phyloP scores from a whole-genome alignment of 2,888 invertebrate species.

The Nemotelus pantherinus region DNA sequence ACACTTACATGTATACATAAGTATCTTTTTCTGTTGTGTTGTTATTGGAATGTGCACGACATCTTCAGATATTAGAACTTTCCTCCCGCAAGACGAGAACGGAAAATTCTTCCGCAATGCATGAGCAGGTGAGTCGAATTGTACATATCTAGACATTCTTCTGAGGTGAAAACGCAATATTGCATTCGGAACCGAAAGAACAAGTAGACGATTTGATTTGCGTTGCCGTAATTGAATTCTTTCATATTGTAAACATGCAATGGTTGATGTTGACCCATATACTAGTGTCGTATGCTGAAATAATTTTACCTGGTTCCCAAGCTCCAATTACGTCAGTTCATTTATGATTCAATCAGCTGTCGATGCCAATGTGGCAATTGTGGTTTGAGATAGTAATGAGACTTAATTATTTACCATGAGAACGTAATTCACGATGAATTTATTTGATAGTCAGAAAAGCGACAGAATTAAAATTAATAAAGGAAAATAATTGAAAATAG shows the following conservation, averaged over 20 bases:
- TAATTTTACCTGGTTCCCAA: too few relatives aligned
- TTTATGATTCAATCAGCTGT: too few relatives aligned
- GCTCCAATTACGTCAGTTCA: too few relatives aligned
- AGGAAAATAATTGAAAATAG: too few relatives aligned
- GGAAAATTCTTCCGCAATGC: neutral
- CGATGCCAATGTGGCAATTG: too few relatives aligned
- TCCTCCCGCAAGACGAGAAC: neutral
- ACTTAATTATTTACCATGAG: too few relatives aligned
- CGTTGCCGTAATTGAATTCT: neutral
- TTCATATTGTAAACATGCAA: neutral
- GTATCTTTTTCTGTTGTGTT: neutral
- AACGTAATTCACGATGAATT: too few relatives aligned
- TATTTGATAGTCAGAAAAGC: too few relatives aligned
- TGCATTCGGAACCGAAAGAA: neutral
- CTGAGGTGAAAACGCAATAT: neutral
- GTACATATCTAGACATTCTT: neutral
- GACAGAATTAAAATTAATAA: too few relatives aligned
- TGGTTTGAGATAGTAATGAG: too few relatives aligned
- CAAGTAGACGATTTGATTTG: neutral
- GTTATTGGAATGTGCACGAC: neutral
- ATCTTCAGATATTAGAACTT: slow-evolving; percentile 22
- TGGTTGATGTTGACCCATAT: slow-evolving; percentile 5
- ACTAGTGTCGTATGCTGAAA: too few relatives aligned
- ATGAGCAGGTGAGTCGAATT: neutral
- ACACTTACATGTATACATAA: neutral